Base-by-base conservation (phyloP, 1,140 invertebrate species). In the Globodera rostochiensis region DNA sequence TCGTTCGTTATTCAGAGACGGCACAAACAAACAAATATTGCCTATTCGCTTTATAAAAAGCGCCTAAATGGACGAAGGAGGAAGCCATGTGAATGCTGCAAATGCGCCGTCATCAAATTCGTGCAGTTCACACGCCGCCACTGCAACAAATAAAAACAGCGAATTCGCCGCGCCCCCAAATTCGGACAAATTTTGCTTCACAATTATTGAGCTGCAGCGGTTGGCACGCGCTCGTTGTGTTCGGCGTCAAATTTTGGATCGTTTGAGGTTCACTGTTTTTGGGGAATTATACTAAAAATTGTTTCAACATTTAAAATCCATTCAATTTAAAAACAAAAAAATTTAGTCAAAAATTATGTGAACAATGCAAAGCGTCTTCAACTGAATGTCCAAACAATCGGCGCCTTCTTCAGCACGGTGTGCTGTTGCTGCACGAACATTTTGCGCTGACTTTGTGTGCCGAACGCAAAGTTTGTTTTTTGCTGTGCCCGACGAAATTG, bases 201-300 rank as follows among this genome's bases (percentile, higher is more conserved):
- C 36, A 46, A 36, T 76, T 11, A 21, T 57, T 8, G 49, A 76
- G 45, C 3, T 76, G 15, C 74, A 76, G 50, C 57, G 74, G 19
- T 76, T 76, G 19, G 74, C 74, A n/a, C 57, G 49, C n/a, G 74
- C 57, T 8, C 66, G 46, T n/a, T 19, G 19, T 2, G 19, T 76
- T 60, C 74, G 74, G 19, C 36, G 19, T 19, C 74, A 8, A 7
- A 19, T 57, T 50, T 66, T 64, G 49, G 74, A 76, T 2, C 45
- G 36, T 8, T 45, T 76, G 19, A 76, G n/a, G 74, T 76, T 76
- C 5, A 36, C 36, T 36, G 25, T 36, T 36, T 36, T 36, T 36
- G 36, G 36, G 36, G 2, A 36, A 36, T 36, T 36, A 11, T 1
- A 21, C 11, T 1, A 53, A 53, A 53, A 53, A 53, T 7, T 53